Evolutionary conservation across 2,113 vertebrate species (phyloP), one percentile per base, ranked within the genome.

Genomic region (Eptatretus burgeri): DNA sequence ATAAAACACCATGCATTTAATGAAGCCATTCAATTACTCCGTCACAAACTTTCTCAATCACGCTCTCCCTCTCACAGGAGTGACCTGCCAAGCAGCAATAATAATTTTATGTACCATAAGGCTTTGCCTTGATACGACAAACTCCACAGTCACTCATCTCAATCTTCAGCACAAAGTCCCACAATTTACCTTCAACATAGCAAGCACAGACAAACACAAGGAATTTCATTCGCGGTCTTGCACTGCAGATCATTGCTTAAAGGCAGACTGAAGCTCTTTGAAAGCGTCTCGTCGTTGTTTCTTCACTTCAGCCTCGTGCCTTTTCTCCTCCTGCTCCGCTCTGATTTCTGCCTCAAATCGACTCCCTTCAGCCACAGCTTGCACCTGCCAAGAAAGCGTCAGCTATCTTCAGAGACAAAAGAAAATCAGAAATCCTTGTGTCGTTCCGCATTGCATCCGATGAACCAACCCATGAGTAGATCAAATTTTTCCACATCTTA

Each of bases 311-410:
- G 79, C 80, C 73, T 94, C 78, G 68, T 80, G 80, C 75, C 83
- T 93, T 74, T 84, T 82, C 63, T 75, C 81, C 69, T 93, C 87
- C 70, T 93, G 84, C 72, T 94, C 89, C 0, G 85, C 78, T 51
- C 80, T 85, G 74, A 95, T 94, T 76, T 94, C 89, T 5, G 83
- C 78, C 71, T 95, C 87, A 0, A 95, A 94, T 49, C 77, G 79
- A 70, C 75, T 93, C 56, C 79, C 73, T 2, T 81, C 80, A 0
- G 71, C 83, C 73, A 95, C 85, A 63, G 84, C 87, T 50, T 83
- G 79, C 2, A 81, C 82, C 87, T 94, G 75, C 49, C 12, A 9
- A 62, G 16, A n/a, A 19, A 62, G 51, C 14, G 9, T 0, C 0
- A 11, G 9, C 0, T 13, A 27, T 52, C 18, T 11, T 17, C 5